phyloP scores from a whole-genome alignment of 2,113 vertebrate species.

The Alligator sinensis region DNA sequence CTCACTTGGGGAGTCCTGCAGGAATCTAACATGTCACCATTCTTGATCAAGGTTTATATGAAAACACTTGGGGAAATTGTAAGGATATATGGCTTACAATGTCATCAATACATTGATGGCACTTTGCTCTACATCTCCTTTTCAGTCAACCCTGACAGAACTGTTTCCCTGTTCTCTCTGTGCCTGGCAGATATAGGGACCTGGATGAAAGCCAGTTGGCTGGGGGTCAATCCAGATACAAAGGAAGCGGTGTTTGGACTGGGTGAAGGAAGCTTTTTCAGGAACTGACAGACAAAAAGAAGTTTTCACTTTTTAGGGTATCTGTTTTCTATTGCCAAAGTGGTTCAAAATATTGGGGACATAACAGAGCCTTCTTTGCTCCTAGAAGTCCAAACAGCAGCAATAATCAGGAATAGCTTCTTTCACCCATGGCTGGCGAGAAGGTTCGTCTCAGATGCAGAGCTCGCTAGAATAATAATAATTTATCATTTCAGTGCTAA shows the following conservation, averaged over 20 bases:
- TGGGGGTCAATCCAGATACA: neutral
- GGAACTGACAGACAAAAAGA: neutral
- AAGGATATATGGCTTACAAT: neutral
- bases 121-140: neutral
- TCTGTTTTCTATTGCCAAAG: neutral
- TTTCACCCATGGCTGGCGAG: neutral
- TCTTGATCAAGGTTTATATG: neutral
- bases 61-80: neutral
- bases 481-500: accelerated
- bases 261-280: neutral
- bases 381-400: neutral
- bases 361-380: accelerated
- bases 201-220: neutral
- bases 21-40: neutral
- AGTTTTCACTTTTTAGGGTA: neutral
- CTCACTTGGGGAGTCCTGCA: neutral
- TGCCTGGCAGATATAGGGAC: neutral
- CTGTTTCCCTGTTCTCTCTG: neutral
- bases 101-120: neutral
- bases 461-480: accelerated
- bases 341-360: accelerated
- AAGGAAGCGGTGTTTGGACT: neutral
- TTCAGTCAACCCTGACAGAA: neutral
- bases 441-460: neutral
- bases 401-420: neutral